Base-by-base conservation (phyloP, 2,888 invertebrate genomes). In the Caenorhabditis afra region DNA sequence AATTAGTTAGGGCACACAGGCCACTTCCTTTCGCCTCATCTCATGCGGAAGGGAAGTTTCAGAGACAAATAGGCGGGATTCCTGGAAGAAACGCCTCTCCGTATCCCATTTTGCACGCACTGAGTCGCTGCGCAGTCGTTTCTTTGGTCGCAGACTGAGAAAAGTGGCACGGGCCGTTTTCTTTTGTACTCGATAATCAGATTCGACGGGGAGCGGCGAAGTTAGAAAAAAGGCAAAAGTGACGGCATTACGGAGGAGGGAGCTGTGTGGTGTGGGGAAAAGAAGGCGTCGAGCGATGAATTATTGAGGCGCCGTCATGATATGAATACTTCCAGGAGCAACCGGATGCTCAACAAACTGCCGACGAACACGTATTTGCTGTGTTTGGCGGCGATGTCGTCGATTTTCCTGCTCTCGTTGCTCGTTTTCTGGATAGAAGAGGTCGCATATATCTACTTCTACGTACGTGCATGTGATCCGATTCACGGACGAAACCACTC, bases 391-490 rank as follows among this genome's bases (percentile, higher is more conserved):
- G 78, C 81, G n/a, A 85, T 87, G 85, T 87, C 87, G 29, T 86
- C 85, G 20, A 57, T 87, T 39, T 88, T 88, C 55, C 71, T 88
- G 22, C 57, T 88, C 35, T 87, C 87, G 20, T 78, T 88, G 57
- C 76, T 88, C 37, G 70, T 85, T 14, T 88, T 88, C 66, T 88
- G 88, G 88, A 74, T 88, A 50, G 88, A 88, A 82, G 86, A 88
- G 85, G 87, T 87, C 67, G 73, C 79, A 39, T 65, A 76, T 68
- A 68, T 76, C 77, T 81, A 81, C 74, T 81, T 79, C 76, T 70
- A 81, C 55, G 81, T 81, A 81, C 53, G 81, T 81, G 75, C 75
- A 76, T 76, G 76, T 59, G 22, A 14, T 52, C 52, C 52, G 52
- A 52, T n/a, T 29, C 52, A 23, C 14, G 22, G 23, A 23, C 29